Conservation (phyloP, 2,113 vertebrate genomes). For the Protomyctophum bolini region DNA sequence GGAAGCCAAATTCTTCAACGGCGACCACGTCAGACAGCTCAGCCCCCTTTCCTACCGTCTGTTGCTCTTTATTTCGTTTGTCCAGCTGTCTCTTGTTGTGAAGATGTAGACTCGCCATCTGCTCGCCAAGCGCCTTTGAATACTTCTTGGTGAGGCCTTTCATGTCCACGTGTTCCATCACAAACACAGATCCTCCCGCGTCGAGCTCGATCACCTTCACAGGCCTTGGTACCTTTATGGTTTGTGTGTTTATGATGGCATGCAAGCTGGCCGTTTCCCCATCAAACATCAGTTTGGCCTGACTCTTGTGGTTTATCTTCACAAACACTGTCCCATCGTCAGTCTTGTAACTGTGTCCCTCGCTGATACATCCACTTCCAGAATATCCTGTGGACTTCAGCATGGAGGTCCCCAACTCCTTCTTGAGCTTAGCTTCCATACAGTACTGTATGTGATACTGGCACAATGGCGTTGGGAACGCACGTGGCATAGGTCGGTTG, state of each 20-base stretch:
- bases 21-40: slow-evolving; percentile 62
- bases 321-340: slow-evolving; percentile 86
- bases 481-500: too few species aligned
- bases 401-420: slow-evolving; percentile 73
- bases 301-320: slow-evolving; percentile 84
- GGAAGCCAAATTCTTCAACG: slow-evolving; percentile 88
- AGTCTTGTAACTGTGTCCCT: slow-evolving; percentile 88
- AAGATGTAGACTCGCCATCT: slow-evolving; percentile 90
- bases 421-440: slow-evolving; percentile 83
- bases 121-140: slow-evolving; percentile 83
- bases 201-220: slow-evolving; percentile 86
- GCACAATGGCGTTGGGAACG: too few species aligned
- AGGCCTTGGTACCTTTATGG: slow-evolving; percentile 87
- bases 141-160: slow-evolving; percentile 87
- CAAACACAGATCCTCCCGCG: slow-evolving; percentile 78
- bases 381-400: slow-evolving; percentile 77
- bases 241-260: slow-evolving; percentile 84
- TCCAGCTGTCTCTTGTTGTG: slow-evolving; percentile 85
- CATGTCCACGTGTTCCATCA: slow-evolving; percentile 96
- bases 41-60: slow-evolving; percentile 85
- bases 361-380: slow-evolving; percentile 88
- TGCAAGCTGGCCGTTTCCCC: slow-evolving; percentile 92
- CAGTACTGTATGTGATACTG: too few species aligned
- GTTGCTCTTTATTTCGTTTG: slow-evolving; percentile 76
- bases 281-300: slow-evolving; percentile 94